These are phyloP conservation scores for Lasius fuliginosus DNA, from an alignment of 2,888 invertebrate genomes.

Conservation along the genomic window DNA sequence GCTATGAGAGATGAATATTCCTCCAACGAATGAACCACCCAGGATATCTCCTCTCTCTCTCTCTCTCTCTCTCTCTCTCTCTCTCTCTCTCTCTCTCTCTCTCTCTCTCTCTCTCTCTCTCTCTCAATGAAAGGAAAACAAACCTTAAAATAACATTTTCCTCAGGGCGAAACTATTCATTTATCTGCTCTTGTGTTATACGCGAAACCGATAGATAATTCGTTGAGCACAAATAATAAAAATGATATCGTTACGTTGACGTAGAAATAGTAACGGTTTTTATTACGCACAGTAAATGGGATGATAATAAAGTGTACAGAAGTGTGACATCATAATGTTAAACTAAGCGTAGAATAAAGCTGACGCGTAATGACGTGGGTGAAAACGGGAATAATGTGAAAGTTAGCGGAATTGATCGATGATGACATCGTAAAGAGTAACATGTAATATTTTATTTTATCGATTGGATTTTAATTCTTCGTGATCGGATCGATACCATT, in stretches of 20 bases:
- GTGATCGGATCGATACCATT: background rate
- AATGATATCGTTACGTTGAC: background rate
- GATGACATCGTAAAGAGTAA: slow-evolving; percentile 4
- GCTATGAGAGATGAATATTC: slow-evolving; percentile 38
- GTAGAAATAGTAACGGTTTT: slow-evolving; percentile 1
- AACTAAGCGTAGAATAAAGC: slow-evolving; percentile 22
- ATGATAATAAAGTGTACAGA: slow-evolving; percentile 8
- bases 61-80: background rate
- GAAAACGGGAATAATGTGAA: slow-evolving; percentile 6
- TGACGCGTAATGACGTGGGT: slow-evolving; percentile 36
- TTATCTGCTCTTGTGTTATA: background rate
- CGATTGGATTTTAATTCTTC: slow-evolving; percentile 2
- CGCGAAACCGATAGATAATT: background rate
- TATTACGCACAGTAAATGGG: slow-evolving; percentile 13
- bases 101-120: background rate
- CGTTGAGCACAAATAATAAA: background rate
- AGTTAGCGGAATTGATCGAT: slow-evolving; percentile 41
- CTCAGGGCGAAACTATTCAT: background rate
- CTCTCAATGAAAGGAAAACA: slow-evolving; percentile 9
- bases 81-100: background rate
- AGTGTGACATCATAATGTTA: slow-evolving; percentile 35
- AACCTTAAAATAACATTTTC: slow-evolving; percentile 40
- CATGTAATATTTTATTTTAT: slow-evolving; percentile 20
- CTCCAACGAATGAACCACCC: slow-evolving; percentile 53
- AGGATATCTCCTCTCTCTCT: background rate